Percentiles rank a stretch among this genome's conserved stretches.
Conservation (phyloP, 2,113 vertebrate species). For the Halichoeres trimaculatus region DNA sequence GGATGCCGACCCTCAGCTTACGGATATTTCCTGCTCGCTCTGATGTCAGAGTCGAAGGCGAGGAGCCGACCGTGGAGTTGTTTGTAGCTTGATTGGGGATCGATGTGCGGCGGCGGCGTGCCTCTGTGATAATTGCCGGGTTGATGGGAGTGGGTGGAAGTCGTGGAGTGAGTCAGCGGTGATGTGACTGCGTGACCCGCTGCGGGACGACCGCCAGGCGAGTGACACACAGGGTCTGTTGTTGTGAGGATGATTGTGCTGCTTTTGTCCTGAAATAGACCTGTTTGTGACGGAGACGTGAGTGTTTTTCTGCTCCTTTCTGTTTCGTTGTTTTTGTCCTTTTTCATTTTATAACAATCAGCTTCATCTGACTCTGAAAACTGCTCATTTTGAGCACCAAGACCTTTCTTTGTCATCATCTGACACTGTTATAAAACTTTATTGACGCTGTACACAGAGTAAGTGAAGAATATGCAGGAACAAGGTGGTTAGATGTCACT, state of each 20-base stretch:
- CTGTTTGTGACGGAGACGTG: no score
- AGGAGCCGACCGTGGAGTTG: not conserved
- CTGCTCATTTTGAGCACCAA: no score
- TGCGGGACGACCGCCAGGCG: constrained; percentile 22
- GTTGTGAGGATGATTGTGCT: constrained; percentile 3
- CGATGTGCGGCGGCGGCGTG: constrained; percentile 13
- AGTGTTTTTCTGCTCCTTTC: no score
- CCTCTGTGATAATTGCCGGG: constrained; percentile 40
- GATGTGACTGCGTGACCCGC: constrained; percentile 38
- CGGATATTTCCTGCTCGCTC: constrained; percentile 9
- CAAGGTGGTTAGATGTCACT: no score
- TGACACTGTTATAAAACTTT: no score
- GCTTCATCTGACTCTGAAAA: no score
- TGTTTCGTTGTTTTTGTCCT: no score
- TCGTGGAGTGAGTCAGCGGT: constrained; percentile 23
- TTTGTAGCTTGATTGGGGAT: constrained; percentile 23
- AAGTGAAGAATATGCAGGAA: no score
- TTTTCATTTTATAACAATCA: no score
- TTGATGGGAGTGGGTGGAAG: constrained; percentile 52
- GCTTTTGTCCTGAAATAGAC: not conserved
- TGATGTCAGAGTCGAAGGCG: constrained; percentile 12
- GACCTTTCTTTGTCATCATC: no score
- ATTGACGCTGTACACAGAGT: no score
- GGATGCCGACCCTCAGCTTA: not conserved
- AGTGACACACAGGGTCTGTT: constrained; percentile 21